Evolutionary conservation across 1,140 invertebrate genomes (phyloP).

Genomic region (Tetramorium parvispinum): DNA sequence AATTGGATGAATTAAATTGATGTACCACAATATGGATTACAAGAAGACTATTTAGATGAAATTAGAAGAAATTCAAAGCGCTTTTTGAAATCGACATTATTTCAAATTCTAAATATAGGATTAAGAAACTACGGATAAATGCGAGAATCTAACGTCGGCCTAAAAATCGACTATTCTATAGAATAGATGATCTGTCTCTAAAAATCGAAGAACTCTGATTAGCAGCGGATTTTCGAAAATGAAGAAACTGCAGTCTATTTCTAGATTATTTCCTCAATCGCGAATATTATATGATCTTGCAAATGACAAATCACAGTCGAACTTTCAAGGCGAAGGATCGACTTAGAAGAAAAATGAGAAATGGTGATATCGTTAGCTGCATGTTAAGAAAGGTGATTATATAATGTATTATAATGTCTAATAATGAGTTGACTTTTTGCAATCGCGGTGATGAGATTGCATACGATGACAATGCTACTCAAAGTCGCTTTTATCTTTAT

Average conservation of each 20-base stretch:
- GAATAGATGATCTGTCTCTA: background rate
- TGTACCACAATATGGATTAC: background rate
- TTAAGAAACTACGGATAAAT: background rate
- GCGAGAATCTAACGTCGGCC: background rate
- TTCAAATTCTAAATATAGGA: background rate
- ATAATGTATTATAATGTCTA: background rate
- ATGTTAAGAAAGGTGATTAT: constrained; percentile 28
- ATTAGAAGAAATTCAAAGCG: background rate
- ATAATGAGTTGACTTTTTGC: constrained; percentile 59
- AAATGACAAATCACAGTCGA: background rate
- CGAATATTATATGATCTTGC: background rate
- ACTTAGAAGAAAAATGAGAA: background rate
- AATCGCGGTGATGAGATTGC: constrained; percentile 71
- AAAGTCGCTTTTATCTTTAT: constrained; percentile 81
- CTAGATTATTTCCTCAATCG: too few species aligned
- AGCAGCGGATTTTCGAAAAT: background rate
- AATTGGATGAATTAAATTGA: background rate
- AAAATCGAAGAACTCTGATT: background rate
- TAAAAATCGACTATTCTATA: background rate
- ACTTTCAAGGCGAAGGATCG: background rate
- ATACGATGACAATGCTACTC: constrained; percentile 78
- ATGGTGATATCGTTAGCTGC: background rate
- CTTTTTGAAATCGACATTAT: background rate
- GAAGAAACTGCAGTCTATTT: too few species aligned
- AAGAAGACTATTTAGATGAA: background rate